These are phyloP conservation scores for Lemur catta DNA, from an alignment of 2,797 vertebrate species.

Conservation along the genomic window DNA sequence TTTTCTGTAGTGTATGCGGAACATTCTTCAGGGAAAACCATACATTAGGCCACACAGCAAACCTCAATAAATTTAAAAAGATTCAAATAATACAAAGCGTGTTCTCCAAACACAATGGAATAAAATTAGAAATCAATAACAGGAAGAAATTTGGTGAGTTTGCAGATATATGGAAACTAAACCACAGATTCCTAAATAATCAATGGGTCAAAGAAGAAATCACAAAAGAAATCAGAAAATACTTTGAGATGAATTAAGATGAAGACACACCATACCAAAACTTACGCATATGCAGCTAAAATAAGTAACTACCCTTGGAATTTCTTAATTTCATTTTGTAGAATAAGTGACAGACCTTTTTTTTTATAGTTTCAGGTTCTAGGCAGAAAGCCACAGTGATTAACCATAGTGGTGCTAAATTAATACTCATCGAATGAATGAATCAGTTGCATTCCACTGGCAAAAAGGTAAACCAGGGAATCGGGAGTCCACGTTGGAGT, in stretches of 20 bases:
- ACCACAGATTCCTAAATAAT: not conserved
- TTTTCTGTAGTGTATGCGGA: not conserved
- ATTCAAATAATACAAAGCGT: not conserved
- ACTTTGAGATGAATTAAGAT: not conserved
- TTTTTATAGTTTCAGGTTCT: not conserved
- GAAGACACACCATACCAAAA: not conserved
- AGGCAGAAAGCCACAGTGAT: not conserved
- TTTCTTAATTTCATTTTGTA: constrained; percentile 28
- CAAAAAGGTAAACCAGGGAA: constrained; percentile 17
- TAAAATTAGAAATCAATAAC: not conserved
- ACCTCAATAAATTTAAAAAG: not conserved
- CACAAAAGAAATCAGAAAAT: not conserved
- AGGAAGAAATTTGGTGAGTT: not conserved
- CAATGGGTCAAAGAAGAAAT: not conserved
- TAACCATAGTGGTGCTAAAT: not conserved
- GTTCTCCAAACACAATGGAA: not conserved
- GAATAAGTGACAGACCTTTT: not conserved
- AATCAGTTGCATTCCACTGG: not conserved
- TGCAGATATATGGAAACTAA: not conserved
- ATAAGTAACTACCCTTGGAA: not conserved
- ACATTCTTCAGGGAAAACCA: not conserved
- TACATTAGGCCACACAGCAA: not conserved
- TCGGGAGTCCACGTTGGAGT: not conserved
- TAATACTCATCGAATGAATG: constrained; percentile 17
- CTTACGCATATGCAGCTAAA: not conserved